A percentile compares a stretch with the other conserved stretches of the same genome.
Conservation (phyloP, 1,140 invertebrate species). For the Drosophila sturtevanti region DNA sequence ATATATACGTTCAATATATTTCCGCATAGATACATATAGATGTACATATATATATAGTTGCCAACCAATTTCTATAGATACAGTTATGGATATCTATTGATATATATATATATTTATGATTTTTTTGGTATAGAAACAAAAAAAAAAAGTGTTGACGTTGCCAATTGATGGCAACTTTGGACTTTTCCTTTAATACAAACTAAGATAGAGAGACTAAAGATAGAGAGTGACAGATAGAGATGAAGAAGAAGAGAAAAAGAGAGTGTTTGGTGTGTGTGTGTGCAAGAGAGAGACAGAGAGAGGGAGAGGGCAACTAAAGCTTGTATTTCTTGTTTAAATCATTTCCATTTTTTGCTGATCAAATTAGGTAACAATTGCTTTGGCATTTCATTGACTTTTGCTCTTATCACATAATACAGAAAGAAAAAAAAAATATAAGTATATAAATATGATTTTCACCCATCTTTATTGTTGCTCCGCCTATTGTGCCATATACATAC, state of each 20-base stretch:
- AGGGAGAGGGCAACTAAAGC: conserved; percentile 6
- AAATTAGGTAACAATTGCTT: conserved; percentile 68
- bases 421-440: not conserved
- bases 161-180: conserved; percentile 32
- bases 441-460: not conserved
- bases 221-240: not conserved
- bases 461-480: not conserved
- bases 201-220: not conserved
- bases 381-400: conserved; percentile 65
- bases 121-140: conserved; percentile 14
- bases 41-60: not conserved
- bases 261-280: not conserved
- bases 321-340: conserved; percentile 54
- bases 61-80: conserved; percentile 28
- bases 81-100: conserved; percentile 18
- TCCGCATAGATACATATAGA: conserved; percentile 41
- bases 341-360: conserved; percentile 29
- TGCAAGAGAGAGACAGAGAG: not conserved
- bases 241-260: not conserved
- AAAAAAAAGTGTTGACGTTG: conserved; percentile 54
- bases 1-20: conserved; percentile 3
- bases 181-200: conserved; percentile 19
- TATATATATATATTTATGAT: conserved; percentile 33
- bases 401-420: conserved; percentile 34
- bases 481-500: not conserved